Evolutionary conservation across 2,113 vertebrate genomes (phyloP), one percentile per base, ranked within the genome.

Genomic region (Vidua macroura): DNA sequence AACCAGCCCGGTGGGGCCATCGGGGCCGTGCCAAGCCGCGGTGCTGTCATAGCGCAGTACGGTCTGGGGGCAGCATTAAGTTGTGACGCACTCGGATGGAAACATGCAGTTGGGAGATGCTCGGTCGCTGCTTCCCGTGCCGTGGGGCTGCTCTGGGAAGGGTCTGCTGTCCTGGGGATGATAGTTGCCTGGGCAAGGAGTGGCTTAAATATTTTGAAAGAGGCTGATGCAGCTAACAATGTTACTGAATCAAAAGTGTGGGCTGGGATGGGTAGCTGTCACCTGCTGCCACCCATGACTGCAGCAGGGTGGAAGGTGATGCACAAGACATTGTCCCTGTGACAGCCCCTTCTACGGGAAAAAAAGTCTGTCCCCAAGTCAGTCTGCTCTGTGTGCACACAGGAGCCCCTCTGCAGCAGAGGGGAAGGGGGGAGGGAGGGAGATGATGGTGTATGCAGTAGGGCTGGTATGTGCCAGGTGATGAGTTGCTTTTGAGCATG

Each of bases 41-140:
- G 31, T 73, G 84, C 75, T 91, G 75, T 80, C 88, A 78, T 95
- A 95, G 95, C 79, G 76, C 96, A 95, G 79, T 84, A 92, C 85
- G 68, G 83, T 80, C 90, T 95, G 93, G 93, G 93, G 80, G 92
- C 94, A 96, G 95, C 94, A 90, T 92, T 90, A 93, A 88, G 59
- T 90, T 96, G 95, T 96, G 96, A 97, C 95, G 95, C 96, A 96
- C 92, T 94, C 76, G 11, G 64, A 81, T 96, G 93, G 85, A 90
- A 95, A 86, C 60, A 64, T 39, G 92, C 87, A 74, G 87, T 75
- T 90, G 85, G 31, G 93, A 81, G 72, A 80, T 4, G 44, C 44
- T 86, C 3, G 7, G 10, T 43, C 10, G 6, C 59, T 22, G 78
- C 89, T 91, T 92, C 62, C 41, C 11, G 18, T 1, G 4, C 35